Base-by-base conservation (phyloP, 1,140 invertebrate species). In the Cotesia chilonis region DNA sequence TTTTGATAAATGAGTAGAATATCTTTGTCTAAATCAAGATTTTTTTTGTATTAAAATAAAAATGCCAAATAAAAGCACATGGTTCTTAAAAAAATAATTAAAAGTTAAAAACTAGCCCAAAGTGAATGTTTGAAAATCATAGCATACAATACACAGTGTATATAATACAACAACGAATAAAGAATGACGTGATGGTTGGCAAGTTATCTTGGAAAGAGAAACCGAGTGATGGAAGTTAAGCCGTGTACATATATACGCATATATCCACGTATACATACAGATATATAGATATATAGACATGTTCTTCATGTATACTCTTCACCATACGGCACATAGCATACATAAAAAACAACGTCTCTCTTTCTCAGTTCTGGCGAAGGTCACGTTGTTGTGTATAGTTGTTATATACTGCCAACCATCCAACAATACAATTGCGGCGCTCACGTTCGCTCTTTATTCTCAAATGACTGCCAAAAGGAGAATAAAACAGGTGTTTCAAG, bases 401-500 rank as follows among this genome's bases (percentile, higher is more conserved):
- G 54, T 14, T 17, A 17, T 55, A 55, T 55, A 17, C 17, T 55
- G 5, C 17, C n/a, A 14, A 55, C 54, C n/a, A 55, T 14, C 54
- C 54, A 55, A 47, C 41, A 47, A 47, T 47, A 47, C 41, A 41
- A 41, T 41, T 41, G 41, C 10, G 14, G 12, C 52, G 52, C 14
- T 55, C 52, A 55, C 52, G 12, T 55, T 55, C 12, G 14, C 14
- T 55, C 12, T 55, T 12, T 55, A 55, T 55, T 55, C 14, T 55
- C 52, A 55, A 55, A 55, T 55, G 4, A 55, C 52, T 17, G 52
- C 52, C 14, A 55, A 55, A 55, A 55, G 52, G 52, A 55, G 10
- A 55, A 17, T n/a, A 17, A 55, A 55, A 55, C 52, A 55, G 54
- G 54, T 55, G 54, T 55, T 55, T 55, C 12, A 55, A 55, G 54